Conservation (phyloP, 2,797 vertebrate species). For the Phataginus tetradactyla region DNA sequence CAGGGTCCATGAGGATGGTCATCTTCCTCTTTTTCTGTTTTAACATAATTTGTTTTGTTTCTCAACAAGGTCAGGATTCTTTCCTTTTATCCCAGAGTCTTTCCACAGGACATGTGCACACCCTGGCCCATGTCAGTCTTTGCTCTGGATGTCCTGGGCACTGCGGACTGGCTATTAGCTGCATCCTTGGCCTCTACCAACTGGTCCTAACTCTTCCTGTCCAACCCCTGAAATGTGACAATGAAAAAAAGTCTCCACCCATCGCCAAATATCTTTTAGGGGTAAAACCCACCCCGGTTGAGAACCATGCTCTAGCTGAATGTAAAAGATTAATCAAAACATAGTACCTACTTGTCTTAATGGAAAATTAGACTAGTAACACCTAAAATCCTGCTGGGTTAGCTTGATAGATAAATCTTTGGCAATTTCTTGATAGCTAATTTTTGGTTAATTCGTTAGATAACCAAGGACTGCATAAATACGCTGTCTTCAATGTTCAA, state of each 20-base stretch:
- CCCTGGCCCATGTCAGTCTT: not conserved
- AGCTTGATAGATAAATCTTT: not conserved
- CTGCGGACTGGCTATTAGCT: fast-evolving
- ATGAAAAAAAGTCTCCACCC: not conserved
- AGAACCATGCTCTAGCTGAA: not conserved
- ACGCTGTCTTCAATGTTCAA: not conserved
- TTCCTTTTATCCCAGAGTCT: not conserved
- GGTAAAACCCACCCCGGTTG: not conserved
- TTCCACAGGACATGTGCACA: not conserved
- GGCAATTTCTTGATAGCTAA: not conserved
- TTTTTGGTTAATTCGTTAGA: not conserved
- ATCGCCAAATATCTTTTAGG: not conserved
- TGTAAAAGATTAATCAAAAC: not conserved
- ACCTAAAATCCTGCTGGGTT: not conserved
- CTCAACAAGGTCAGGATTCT: not conserved
- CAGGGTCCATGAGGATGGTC: not conserved
- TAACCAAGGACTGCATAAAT: not conserved
- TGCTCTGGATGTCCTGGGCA: not conserved
- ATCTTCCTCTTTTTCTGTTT: not conserved
- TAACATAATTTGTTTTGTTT: not conserved
- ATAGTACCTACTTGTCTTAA: not conserved
- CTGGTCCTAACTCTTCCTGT: not conserved
- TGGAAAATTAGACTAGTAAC: not conserved
- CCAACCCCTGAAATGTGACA: not conserved
- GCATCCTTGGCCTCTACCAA: no score